phyloP scores from a whole-genome alignment of 2,797 vertebrate genomes.

The Pangasius djambal region DNA sequence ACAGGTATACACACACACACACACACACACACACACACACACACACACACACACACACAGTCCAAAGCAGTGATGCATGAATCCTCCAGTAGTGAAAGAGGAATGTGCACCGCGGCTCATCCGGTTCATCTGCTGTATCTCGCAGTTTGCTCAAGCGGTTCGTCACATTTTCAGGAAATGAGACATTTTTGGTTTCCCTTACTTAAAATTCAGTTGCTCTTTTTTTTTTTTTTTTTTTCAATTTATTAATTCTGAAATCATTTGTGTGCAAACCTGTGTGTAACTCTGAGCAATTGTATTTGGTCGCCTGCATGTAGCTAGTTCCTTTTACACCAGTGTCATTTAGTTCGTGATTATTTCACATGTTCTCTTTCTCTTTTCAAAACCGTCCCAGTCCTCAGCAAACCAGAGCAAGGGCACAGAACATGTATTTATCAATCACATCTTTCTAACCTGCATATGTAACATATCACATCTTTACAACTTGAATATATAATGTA shows the following conservation, averaged over 20 bases:
- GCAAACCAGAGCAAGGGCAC: neutral
- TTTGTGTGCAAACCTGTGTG: neutral
- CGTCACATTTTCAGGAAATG: neutral
- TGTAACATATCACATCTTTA: neutral
- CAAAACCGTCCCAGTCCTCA: neutral
- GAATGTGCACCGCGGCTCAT: neutral
- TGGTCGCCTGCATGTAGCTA: neutral
- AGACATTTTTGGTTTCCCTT: neutral
- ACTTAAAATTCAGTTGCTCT: neutral
- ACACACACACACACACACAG: neutral
- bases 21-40: neutral
- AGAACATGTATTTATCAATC: neutral
- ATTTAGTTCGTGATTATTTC: neutral
- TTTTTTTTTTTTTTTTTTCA: too few relatives aligned
- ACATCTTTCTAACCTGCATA: neutral
- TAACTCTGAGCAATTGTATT: neutral
- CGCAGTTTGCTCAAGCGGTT: slow-evolving; percentile 7
- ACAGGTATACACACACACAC: slow-evolving; percentile 63
- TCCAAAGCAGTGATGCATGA: slow-evolving; percentile 24
- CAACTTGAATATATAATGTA: neutral
- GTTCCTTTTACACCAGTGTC: neutral
- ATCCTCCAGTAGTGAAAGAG: slow-evolving; percentile 23
- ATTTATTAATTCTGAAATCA: neutral
- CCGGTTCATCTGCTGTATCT: slow-evolving; percentile 3
- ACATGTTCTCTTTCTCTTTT: neutral